Evolutionary conservation across 2,113 vertebrate species (phyloP), one percentile per base, ranked within the genome.

Genomic region (Chionomys nivalis): DNA sequence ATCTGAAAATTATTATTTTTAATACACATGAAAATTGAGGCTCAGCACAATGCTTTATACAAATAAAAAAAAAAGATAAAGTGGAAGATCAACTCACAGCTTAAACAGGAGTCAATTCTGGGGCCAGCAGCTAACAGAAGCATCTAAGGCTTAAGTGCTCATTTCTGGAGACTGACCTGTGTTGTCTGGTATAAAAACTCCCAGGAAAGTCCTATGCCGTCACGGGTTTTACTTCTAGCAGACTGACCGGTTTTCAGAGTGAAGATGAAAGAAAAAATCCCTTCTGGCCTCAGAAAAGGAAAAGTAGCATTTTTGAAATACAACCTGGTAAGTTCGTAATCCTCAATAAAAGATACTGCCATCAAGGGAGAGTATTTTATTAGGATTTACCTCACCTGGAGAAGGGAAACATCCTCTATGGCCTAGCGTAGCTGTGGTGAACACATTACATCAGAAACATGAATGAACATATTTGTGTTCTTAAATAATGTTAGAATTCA

Each of bases 1-100:
- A 61, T 61, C 33, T 95, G 44, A 91, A 91, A 91, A 85, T 83
- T 17, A 88, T 73, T 44, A n/a, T 4, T 66, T 86, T 76, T 87
- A 68, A 75, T 85, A 17, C 23, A 21, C 65, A 12, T 75, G 3
- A 61, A 23, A 79, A 65, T 42, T 75, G 31, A 91, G 63, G 55
- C 55, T 63, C 33, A 81, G 36, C 8, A 49, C 10, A 49, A 49
- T 68, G 63, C 19, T 31, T 44, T 36, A 36, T 68, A 21, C 28
- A 42, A 68, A 81, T 66, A 49, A 7, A 13, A 68, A 81, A 73
- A 49, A 7, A 13, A 55, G 52, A 65, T 52, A 79, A 26, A 44
- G 65, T 1, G 3, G 14, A 7, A 76, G 12, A 28, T 9, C 86
- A 19, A 68, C 42, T 33, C 33, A 12, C 76, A 73, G 33, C 1